Evolutionary conservation across 2,888 invertebrate genomes (phyloP), one percentile per base, ranked within the genome.

Genomic region (Pterobdella sp.): DNA sequence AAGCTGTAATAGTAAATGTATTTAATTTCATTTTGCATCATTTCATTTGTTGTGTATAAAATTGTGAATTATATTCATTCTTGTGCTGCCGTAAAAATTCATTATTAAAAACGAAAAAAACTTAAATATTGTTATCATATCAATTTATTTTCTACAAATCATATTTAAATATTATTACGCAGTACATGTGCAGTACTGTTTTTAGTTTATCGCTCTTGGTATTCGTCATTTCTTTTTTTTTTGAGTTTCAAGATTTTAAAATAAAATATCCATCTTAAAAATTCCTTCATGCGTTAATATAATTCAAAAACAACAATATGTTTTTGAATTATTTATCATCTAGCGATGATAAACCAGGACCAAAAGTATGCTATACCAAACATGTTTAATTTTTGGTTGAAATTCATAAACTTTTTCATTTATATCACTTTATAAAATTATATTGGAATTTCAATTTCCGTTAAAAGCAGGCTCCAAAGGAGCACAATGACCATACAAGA

Each of bases 401-500:
- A 42, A 14, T 14, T 42, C 49, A 42, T 42, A 14, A 42, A 42
- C 22, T 42, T 7, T 42, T 42, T 42, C 49, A 42, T 42, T 29
- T n/a, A 64, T n/a, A 14, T 7, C 7, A 64, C 7, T 64, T 64
- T 64, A n/a, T 64, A 29, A n/a, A 29, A n/a, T 64, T 14, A 31
- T 14, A 14, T 64, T 64, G 64, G n/a, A 29, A 14, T 14, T 36
- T 72, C 37, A 18, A 29, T 4, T 60, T 29, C 35, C 32, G 66
- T 65, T n/a, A 65, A 10, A 35, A 1, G 14, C 26, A 26, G 34
- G 22, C 32, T 22, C 49, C 56, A 10, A 18, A 74, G 75, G 70
- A 75, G 14, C 36, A 49, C 68, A 63, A 68, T 2, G 88, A 89
- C 80, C 91, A 93, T 82, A 88, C 89, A 75, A 89, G 89, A 79